Percentiles rank a stretch among this genome's conserved stretches.
phyloP scores from a whole-genome alignment of 1,140 invertebrate species.

The Leptinotarsa defecta region DNA sequence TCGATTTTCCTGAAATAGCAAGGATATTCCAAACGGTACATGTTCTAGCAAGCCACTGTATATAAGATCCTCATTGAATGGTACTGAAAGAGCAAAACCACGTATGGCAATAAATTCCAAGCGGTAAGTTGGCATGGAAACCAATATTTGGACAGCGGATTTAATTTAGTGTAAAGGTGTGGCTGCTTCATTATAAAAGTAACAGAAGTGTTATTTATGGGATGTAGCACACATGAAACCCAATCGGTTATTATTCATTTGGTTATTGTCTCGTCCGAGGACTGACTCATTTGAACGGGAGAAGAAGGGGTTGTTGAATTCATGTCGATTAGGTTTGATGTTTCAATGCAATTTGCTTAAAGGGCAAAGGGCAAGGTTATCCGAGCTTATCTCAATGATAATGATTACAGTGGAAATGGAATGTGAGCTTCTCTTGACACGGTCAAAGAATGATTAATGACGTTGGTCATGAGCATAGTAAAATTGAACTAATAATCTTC shows the following conservation, averaged over 20 bases:
- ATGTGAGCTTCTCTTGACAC: not conserved
- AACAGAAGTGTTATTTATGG: constrained; percentile 28
- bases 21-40: no score
- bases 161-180: constrained; percentile 32
- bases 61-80: not conserved
- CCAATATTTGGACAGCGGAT: constrained; percentile 30
- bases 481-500: no score
- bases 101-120: constrained; percentile 5
- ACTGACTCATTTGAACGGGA: constrained; percentile 11
- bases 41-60: not conserved
- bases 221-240: constrained; percentile 26
- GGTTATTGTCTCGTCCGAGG: constrained; percentile 23
- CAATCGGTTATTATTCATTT: constrained; percentile 33
- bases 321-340: not conserved
- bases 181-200: constrained; percentile 31
- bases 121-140: constrained; percentile 8
- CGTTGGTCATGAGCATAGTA: not conserved
- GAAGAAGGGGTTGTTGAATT: not conserved
- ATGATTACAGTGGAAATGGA: not conserved
- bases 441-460: not conserved
- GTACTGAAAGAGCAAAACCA: not conserved
- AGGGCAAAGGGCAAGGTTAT: not conserved
- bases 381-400: not conserved
- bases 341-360: not conserved
- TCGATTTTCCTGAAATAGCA: no score